Conservation (phyloP, 2,888 invertebrate species). For the Stenichneumon culpator region DNA sequence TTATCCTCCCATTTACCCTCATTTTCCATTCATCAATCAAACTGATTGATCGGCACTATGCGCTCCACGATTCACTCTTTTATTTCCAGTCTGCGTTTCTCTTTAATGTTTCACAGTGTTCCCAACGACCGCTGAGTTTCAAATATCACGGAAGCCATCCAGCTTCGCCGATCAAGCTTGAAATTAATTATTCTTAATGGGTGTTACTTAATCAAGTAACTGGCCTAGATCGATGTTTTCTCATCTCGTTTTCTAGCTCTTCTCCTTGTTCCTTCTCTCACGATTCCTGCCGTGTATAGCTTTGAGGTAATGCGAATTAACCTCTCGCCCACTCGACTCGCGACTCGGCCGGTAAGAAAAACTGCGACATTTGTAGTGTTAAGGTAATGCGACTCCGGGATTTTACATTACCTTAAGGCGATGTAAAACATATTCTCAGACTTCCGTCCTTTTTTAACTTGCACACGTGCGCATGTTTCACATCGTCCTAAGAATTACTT, state of each 20-base stretch:
- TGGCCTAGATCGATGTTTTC: slow-evolving; percentile 2
- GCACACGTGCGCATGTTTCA: not conserved
- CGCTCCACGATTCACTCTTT: slow-evolving; percentile 17
- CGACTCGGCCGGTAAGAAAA: no score
- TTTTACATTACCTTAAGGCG: no score
- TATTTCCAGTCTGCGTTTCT: slow-evolving; percentile 13
- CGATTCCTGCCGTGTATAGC: not conserved
- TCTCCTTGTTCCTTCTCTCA: not conserved
- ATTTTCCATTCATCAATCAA: slow-evolving; percentile 42
- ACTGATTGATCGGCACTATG: slow-evolving; percentile 26
- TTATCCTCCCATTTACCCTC: slow-evolving; percentile 8
- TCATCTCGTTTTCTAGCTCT: not conserved
- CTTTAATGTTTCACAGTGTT: not conserved
- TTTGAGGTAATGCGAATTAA: not conserved
- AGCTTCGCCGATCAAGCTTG: slow-evolving; percentile 5
- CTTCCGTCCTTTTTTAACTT: not conserved
- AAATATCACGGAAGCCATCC: slow-evolving; percentile 7
- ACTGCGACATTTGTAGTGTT: no score
- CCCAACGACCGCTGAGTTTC: not conserved
- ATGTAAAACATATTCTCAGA: no score
- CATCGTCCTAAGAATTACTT: not conserved
- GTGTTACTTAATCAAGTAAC: slow-evolving; percentile 34
- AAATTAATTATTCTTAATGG: slow-evolving; percentile 52
- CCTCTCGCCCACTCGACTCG: no score
- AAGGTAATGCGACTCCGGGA: no score